Evolutionary conservation across 2,888 invertebrate genomes (phyloP).

Genomic region (Epistrophe grossulariae): DNA sequence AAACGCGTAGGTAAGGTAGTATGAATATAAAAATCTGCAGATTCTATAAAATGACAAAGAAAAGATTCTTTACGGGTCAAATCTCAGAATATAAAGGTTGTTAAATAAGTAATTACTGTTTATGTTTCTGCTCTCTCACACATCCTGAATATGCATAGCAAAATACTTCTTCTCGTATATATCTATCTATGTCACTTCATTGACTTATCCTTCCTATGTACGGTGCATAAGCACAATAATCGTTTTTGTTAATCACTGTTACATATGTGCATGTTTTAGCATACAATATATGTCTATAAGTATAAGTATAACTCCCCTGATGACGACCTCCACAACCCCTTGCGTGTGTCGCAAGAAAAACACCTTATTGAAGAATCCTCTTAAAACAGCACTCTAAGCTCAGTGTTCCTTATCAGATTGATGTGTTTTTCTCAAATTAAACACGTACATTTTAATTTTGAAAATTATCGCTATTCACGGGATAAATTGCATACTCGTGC

Average conservation of each 20-base stretch:
- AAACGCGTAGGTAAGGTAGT: background rate
- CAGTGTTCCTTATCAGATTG: conserved; percentile 72
- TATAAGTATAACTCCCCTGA: background rate
- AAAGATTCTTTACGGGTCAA: conserved; percentile 7
- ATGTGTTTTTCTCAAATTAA: conserved; percentile 76
- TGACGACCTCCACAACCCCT: conserved; percentile 34
- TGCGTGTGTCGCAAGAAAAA: conserved; percentile 38
- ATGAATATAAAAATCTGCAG: background rate
- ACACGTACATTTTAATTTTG: conserved; percentile 76
- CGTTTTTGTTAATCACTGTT: conserved; percentile 65
- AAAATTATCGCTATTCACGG: conserved; percentile 75
- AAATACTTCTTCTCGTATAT: background rate
- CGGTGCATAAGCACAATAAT: conserved; percentile 34
- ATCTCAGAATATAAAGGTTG: conserved; percentile 12
- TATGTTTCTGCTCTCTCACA: background rate
- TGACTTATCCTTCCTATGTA: conserved; percentile 33
- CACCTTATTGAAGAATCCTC: conserved; percentile 71
- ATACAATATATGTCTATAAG: background rate
- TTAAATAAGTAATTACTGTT: conserved; percentile 23
- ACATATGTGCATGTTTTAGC: conserved; percentile 48
- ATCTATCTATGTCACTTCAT: conserved; percentile 19
- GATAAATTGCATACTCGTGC: conserved; percentile 66
- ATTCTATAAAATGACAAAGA: background rate
- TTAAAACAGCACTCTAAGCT: conserved; percentile 63
- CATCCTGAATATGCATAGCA: background rate